Percentiles rank a stretch among this genome's conserved stretches.
These are phyloP conservation scores for Drosophila azteca DNA, from an alignment of 1,140 invertebrate genomes.

Conservation along the genomic window DNA sequence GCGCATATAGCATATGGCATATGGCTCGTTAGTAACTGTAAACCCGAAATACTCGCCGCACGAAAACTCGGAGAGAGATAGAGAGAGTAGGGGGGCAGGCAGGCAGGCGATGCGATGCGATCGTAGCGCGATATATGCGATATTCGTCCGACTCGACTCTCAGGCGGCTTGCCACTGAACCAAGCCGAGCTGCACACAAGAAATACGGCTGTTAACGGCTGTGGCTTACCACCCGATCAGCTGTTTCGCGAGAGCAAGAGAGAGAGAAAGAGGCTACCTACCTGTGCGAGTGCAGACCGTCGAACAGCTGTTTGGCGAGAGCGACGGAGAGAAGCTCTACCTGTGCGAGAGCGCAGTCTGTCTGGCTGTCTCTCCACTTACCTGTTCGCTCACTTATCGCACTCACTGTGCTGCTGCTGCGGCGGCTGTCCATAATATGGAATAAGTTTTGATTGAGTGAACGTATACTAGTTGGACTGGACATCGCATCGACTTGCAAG, in stretches of 20 bases:
- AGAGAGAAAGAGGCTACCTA: neutral
- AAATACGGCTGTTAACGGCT: conserved; percentile 20
- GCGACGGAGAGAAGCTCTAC: neutral
- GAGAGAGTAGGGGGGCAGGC: neutral
- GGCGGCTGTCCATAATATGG: conserved; percentile 24
- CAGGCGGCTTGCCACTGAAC: conserved; percentile 52
- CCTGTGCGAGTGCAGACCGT: too few relatives aligned
- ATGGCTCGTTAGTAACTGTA: conserved; percentile 74
- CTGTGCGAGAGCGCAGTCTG: neutral
- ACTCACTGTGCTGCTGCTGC: conserved; percentile 51
- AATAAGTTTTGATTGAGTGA: conserved; percentile 23
- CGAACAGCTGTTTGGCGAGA: conserved; percentile 13
- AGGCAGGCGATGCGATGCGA: neutral
- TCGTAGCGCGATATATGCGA: too few relatives aligned
- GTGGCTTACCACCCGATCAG: conserved; percentile 47
- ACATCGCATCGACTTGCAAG: conserved; percentile 22
- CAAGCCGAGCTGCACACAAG: conserved; percentile 25
- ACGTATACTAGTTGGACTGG: conserved; percentile 9
- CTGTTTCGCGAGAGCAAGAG: conserved; percentile 40
- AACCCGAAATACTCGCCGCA: conserved; percentile 45
- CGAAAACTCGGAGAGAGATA: neutral
- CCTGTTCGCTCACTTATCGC: conserved; percentile 38
- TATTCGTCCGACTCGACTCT: conserved; percentile 39
- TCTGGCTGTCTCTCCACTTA: neutral
- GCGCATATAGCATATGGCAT: conserved; percentile 65